These are phyloP conservation scores for Pteromalus puparum DNA, from an alignment of 1,140 invertebrate genomes.

Conservation along the genomic window DNA sequence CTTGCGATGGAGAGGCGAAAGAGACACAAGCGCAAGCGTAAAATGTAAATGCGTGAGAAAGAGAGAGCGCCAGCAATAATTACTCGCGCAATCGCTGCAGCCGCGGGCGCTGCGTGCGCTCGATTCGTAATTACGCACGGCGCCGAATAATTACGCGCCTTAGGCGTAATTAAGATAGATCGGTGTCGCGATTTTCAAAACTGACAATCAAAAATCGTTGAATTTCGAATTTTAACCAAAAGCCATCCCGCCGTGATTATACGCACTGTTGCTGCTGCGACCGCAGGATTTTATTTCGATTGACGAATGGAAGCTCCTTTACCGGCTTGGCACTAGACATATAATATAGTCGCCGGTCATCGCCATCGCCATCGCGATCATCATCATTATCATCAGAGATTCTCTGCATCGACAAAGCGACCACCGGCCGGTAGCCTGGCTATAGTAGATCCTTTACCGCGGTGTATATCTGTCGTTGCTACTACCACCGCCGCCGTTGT, in stretches of 20 bases:
- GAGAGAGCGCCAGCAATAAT: background rate
- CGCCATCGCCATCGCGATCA: conserved; percentile 2
- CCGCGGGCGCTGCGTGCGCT: background rate
- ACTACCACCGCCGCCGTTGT: too few species aligned
- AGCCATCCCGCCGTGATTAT: too few species aligned
- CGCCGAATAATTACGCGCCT: conserved; percentile 16
- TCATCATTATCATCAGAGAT: background rate
- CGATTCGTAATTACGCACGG: conserved; percentile 21
- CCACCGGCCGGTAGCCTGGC: background rate
- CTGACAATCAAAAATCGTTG: background rate
- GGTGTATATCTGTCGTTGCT: too few species aligned
- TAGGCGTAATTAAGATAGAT: conserved; percentile 19
- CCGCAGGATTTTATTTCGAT: background rate
- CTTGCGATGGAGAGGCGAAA: background rate
- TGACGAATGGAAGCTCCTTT: too few species aligned
- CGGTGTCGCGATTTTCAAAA: background rate
- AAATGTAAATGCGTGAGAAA: conserved; percentile 20
- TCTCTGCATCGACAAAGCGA: conserved; percentile 12
- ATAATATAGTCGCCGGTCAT: background rate
- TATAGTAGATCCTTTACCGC: background rate
- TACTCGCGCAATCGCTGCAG: background rate
- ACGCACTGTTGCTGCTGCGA: too few species aligned
- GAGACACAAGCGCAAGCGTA: background rate
- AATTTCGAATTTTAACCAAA: background rate
- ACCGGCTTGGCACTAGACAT: too few species aligned